Base-by-base conservation (phyloP, 2,888 invertebrate species). In the Ochropacha duplaris region DNA sequence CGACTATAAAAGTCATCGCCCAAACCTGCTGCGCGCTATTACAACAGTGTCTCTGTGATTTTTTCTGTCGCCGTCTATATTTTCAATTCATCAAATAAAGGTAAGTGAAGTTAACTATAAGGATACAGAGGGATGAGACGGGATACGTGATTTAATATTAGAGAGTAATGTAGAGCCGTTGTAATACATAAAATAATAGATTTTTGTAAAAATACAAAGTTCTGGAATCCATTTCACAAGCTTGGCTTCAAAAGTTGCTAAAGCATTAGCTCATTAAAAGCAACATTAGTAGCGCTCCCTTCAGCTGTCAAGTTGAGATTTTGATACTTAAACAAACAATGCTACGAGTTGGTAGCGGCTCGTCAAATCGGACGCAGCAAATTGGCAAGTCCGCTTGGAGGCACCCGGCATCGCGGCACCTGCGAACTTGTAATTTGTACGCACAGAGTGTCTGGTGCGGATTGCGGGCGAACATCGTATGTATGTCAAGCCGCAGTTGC, bases 41-140 rank as follows among this genome's bases (percentile, higher is more conserved):
- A 92, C 92, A 85, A 89, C 88, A 89, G 92, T 92, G 91, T 68
- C 86, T 87, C 87, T 90, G 92, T 92, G 89, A 86, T 90, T 90
- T 90, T 90, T 88, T 88, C 88, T 85, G 86, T 85, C 86, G 88
- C 69, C 78, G 81, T 84, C 86, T 86, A 86, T 84, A 83, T 87
- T 87, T 83, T n/a, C n/a, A 72, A 69, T 78, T 74, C 83, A 79
- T 77, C 82, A 75, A 61, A 68, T 79, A 79, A 90, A 90, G 92
- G 92, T 92, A 86, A 92, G 92, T 87, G 83, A 83, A 83, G 79
- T 82, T 81, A 64, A 70, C 62, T 60, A 64, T 72, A 73, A 74
- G 75, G 76, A 75, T 71, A 68, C 59, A 57, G 64, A 70, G 83
- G 84, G 81, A 84, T 83, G 80, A 78, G 71, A 69, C 75, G 78